These are phyloP conservation scores for Acanthoscelides obtectus DNA, from an alignment of 2,888 invertebrate species.

Conservation along the genomic window DNA sequence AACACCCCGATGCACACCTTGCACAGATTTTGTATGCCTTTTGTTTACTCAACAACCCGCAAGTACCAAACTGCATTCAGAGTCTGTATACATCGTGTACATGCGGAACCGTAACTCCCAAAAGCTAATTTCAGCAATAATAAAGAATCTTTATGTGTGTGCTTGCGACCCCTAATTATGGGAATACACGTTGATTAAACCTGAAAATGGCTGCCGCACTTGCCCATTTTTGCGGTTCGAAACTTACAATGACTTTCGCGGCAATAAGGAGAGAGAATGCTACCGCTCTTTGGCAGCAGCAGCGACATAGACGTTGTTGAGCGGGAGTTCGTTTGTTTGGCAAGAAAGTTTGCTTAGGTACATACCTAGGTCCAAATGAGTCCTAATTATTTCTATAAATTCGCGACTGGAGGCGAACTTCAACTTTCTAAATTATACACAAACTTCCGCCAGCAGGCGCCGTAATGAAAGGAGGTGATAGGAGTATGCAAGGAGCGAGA, in stretches of 20 bases:
- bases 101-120: not conserved
- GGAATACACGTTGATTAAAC: not conserved
- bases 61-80: not conserved
- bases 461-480: not conserved
- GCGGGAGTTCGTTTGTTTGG: not conserved
- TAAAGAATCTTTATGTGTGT: not conserved
- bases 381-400: constrained; percentile 4
- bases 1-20: too few species aligned
- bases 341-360: constrained; percentile 1
- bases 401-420: constrained; percentile 1
- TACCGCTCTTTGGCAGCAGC: not conserved
- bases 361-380: constrained; percentile 4
- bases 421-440: constrained; percentile 5
- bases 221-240: not conserved
- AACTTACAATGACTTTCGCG: not conserved
- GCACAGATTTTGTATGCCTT: too few species aligned
- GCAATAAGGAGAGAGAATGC: not conserved
- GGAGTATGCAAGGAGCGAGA: not conserved
- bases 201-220: not conserved
- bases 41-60: not conserved
- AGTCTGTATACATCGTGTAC: not conserved
- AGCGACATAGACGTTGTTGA: not conserved
- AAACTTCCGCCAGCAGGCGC: not conserved
- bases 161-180: not conserved
- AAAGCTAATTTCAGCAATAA: not conserved